These are phyloP conservation scores for Sminthurides bifidus DNA, from an alignment of 1,140 invertebrate genomes.

Conservation along the genomic window DNA sequence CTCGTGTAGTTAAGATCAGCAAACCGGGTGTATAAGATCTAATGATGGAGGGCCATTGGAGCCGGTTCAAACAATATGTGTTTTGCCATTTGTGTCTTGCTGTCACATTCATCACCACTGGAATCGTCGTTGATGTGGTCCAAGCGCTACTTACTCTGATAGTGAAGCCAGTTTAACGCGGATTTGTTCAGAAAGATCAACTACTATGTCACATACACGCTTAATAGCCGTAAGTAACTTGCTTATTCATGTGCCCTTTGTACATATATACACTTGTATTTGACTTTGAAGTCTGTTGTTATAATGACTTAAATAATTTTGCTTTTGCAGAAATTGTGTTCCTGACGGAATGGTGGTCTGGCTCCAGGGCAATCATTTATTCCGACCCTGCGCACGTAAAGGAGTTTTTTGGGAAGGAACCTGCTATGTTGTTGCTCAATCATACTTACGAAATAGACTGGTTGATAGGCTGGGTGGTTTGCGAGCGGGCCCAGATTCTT, in stretches of 20 bases:
- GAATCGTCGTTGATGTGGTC: slow-evolving; percentile 69
- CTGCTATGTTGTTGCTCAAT: slow-evolving; percentile 84
- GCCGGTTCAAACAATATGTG: slow-evolving; percentile 32
- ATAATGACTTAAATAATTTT: slow-evolving; percentile 3
- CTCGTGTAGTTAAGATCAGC: no score
- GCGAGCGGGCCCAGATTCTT: slow-evolving; percentile 59
- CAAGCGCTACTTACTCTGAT: slow-evolving; percentile 63
- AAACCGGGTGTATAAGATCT: no score
- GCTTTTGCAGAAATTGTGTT: slow-evolving; percentile 68
- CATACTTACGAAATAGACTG: slow-evolving; percentile 93
- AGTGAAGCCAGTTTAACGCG: slow-evolving; percentile 60
- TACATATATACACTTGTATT: neutral
- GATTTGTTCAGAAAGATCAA: slow-evolving; percentile 74
- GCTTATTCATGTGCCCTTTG: slow-evolving; percentile 12
- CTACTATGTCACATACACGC: slow-evolving; percentile 77
- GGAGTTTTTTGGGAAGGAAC: slow-evolving; percentile 72
- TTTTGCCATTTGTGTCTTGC: slow-evolving; percentile 66
- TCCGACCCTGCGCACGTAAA: slow-evolving; percentile 64
- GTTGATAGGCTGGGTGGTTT: slow-evolving; percentile 77
- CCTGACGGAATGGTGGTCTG: slow-evolving; percentile 86
- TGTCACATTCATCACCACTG: slow-evolving; percentile 79
- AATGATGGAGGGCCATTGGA: no score
- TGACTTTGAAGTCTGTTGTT: neutral
- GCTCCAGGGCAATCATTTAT: slow-evolving; percentile 57
- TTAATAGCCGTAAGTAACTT: slow-evolving; percentile 75